phyloP scores from a whole-genome alignment of 2,797 vertebrate genomes.

The Gallinago nigripennis region DNA sequence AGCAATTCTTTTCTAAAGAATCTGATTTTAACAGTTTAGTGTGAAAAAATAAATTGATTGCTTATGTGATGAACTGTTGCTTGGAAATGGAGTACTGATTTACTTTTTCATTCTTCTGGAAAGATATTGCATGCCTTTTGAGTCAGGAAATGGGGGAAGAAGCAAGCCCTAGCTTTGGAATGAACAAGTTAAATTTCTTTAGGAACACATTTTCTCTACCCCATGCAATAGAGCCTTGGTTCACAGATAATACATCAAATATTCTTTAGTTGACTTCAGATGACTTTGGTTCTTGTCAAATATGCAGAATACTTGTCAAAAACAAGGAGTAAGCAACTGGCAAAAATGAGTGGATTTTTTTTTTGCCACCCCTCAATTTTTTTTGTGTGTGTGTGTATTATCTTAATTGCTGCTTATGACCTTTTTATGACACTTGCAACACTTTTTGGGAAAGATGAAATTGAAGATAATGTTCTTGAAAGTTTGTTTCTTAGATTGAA shows the following conservation, averaged over 20 bases:
- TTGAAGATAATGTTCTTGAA: background rate
- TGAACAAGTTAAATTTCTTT: background rate
- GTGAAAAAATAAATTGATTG: background rate
- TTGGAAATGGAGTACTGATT: background rate
- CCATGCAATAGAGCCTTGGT: background rate
- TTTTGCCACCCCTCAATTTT: background rate
- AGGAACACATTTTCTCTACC: background rate
- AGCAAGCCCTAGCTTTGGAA: background rate
- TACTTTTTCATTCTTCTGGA: background rate
- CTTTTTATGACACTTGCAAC: background rate
- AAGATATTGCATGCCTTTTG: background rate
- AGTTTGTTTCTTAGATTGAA: background rate
- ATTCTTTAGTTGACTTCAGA: background rate
- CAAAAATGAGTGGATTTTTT: rapidly evolving
- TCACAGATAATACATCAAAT: background rate
- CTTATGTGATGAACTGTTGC: background rate
- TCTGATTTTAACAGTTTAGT: background rate
- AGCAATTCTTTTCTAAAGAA: background rate
- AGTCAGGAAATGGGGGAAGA: background rate
- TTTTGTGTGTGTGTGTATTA: background rate
- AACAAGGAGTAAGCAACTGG: background rate
- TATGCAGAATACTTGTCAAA: background rate
- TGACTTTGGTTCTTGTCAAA: background rate
- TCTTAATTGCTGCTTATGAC: background rate
- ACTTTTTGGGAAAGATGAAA: background rate